Conservation (phyloP, 1,140 invertebrate species). For the Calosoma granatense region DNA sequence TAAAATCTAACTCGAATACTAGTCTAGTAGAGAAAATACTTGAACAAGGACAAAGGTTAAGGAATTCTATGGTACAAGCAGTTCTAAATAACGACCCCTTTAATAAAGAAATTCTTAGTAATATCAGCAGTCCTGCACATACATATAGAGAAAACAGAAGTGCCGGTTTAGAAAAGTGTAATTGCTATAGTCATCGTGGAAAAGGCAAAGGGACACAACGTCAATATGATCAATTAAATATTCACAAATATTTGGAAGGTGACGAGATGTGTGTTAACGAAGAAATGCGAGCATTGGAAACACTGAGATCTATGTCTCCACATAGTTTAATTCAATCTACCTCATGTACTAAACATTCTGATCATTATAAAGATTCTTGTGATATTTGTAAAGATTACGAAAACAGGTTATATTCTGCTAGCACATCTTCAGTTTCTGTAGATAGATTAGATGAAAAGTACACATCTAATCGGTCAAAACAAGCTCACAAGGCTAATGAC, state of each 20-base stretch:
- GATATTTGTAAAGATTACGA: background rate
- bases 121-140: conserved; percentile 10
- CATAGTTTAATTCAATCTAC: conserved; percentile 26
- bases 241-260: conserved; percentile 24
- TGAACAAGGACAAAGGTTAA: conserved; percentile 27
- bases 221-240: conserved; percentile 13
- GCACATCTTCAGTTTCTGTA: no score
- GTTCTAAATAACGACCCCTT: conserved; percentile 29
- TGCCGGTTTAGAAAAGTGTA: background rate
- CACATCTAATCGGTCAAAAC: no score
- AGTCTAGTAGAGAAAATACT: conserved; percentile 26
- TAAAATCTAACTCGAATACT: background rate
- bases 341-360: conserved; percentile 17
- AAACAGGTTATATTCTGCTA: background rate
- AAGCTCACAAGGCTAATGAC: background rate
- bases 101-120: conserved; percentile 19
- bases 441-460: no score
- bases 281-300: conserved; percentile 29
- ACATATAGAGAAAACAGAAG: conserved; percentile 6
- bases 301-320: conserved; percentile 27
- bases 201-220: background rate
- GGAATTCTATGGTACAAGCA: conserved; percentile 28
- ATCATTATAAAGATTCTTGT: background rate
- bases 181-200: background rate
- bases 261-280: conserved; percentile 27